A percentile compares a stretch with the other conserved stretches of the same genome.
These are phyloP conservation scores for Falco naumanni DNA, from an alignment of 2,797 vertebrate genomes.

Conservation along the genomic window DNA sequence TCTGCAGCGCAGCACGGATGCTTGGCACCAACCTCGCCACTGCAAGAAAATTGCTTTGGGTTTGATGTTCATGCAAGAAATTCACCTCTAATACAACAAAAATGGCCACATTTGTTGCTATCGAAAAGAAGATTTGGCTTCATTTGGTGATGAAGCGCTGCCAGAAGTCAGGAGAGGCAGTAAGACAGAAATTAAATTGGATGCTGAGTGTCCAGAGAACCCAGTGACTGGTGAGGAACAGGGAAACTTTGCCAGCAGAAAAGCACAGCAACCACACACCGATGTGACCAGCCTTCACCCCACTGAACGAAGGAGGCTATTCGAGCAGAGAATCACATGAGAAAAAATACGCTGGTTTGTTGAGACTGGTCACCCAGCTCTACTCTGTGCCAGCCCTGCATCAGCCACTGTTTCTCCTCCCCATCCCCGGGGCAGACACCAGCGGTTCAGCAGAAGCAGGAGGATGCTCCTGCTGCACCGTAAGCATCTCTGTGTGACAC, in stretches of 20 bases:
- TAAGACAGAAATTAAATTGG: not conserved
- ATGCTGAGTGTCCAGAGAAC: not conserved
- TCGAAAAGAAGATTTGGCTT: not conserved
- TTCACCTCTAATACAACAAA: not conserved
- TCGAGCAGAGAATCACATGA: not conserved
- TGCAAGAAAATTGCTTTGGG: not conserved
- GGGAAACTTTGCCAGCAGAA: not conserved
- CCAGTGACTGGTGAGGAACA: not conserved
- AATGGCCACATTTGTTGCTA: not conserved
- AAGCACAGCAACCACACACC: not conserved
- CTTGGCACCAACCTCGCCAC: not conserved
- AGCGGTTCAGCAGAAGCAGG: not conserved
- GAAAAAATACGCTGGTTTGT: not conserved
- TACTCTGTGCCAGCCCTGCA: not conserved
- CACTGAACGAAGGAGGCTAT: not conserved
- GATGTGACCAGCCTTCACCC: not conserved
- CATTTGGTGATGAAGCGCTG: not conserved
- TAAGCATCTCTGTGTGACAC: not conserved
- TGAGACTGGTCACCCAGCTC: not conserved
- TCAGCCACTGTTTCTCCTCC: not conserved
- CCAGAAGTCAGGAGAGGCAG: not conserved
- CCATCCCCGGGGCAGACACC: not conserved
- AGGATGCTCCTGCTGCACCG: accelerated
- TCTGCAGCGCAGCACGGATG: not conserved
- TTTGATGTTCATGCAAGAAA: not conserved